A percentile compares a stretch with the other conserved stretches of the same genome.
phyloP scores from a whole-genome alignment of 2,888 invertebrate species.

The Encarsia formosa region DNA sequence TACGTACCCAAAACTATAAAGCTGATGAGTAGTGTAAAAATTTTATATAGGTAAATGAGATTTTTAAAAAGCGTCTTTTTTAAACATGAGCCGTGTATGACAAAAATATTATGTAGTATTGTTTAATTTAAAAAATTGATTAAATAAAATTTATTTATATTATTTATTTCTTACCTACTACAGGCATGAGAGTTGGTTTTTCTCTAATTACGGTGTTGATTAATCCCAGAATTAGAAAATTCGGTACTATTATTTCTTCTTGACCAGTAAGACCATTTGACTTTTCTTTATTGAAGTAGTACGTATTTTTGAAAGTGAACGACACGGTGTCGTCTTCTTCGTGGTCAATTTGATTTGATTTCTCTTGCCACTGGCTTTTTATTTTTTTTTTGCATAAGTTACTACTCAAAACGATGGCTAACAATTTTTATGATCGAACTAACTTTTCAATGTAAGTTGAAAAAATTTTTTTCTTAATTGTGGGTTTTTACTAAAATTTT shows the following conservation, averaged over 20 bases:
- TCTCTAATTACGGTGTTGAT: slow-evolving; percentile 56
- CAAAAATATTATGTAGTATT: neutral
- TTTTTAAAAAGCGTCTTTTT: too few relatives aligned
- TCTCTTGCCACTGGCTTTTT: slow-evolving; percentile 53
- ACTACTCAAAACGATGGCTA: too few relatives aligned
- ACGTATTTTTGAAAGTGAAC: slow-evolving; percentile 66
- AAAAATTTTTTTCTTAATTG: too few relatives aligned
- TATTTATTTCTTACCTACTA: slow-evolving; percentile 56
- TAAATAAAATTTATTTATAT: too few relatives aligned
- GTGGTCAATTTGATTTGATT: slow-evolving; percentile 69
- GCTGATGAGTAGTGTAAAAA: too few relatives aligned
- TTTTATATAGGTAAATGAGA: too few relatives aligned
- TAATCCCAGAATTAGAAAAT: slow-evolving; percentile 65
- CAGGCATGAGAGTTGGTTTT: slow-evolving; percentile 61
- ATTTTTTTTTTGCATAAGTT: too few relatives aligned
- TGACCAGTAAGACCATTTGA: slow-evolving; percentile 64
- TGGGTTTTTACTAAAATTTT: too few relatives aligned
- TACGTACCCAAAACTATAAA: too few relatives aligned
- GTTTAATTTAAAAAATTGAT: neutral
- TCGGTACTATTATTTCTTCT: slow-evolving; percentile 66
- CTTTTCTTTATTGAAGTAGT: slow-evolving; percentile 63
- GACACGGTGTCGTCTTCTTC: slow-evolving; percentile 69
- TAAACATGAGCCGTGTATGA: too few relatives aligned
- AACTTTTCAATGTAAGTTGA: too few relatives aligned
- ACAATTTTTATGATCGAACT: too few relatives aligned